A percentile compares a stretch with the other conserved stretches of the same genome.
These are phyloP conservation scores for Sericinus montela DNA, from an alignment of 2,888 invertebrate genomes.

Conservation along the genomic window DNA sequence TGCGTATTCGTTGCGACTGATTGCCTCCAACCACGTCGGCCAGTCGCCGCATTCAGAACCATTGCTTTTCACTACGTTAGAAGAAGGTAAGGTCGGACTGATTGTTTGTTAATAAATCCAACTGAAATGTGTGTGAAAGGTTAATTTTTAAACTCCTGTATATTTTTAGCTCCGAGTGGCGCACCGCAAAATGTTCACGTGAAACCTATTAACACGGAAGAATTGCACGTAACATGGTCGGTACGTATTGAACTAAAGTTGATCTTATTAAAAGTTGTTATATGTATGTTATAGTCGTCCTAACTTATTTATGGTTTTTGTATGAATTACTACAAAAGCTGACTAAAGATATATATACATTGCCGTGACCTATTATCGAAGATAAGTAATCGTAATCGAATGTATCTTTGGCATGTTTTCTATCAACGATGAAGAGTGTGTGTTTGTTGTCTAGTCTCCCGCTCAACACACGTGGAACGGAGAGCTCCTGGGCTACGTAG, in stretches of 20 bases:
- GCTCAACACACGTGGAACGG: constrained; percentile 84
- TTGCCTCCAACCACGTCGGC: constrained; percentile 85
- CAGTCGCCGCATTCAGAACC: constrained; percentile 84
- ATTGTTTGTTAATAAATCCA: too few species aligned
- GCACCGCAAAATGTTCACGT: constrained; percentile 84
- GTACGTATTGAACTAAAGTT: constrained; percentile 51
- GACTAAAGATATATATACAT: too few species aligned
- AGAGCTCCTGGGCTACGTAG: constrained; percentile 85
- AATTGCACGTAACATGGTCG: constrained; percentile 86
- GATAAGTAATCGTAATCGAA: too few species aligned
- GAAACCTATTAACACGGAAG: constrained; percentile 81
- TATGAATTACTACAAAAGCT: too few species aligned
- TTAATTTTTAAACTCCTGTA: too few species aligned
- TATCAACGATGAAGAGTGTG: too few species aligned
- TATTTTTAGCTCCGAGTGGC: constrained; percentile 82
- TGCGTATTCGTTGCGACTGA: constrained; percentile 83
- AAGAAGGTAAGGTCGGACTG: constrained; percentile 80
- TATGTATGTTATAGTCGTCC: too few species aligned
- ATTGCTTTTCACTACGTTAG: constrained; percentile 83
- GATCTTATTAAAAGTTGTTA: too few species aligned
- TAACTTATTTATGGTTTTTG: too few species aligned
- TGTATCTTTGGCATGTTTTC: too few species aligned
- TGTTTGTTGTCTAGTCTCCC: constrained; percentile 71
- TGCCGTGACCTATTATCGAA: too few species aligned
- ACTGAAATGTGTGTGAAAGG: too few species aligned